Percentiles rank a stretch among this genome's conserved stretches.
Conservation (phyloP, 1,140 invertebrate genomes). For the Triops cancriformis region DNA sequence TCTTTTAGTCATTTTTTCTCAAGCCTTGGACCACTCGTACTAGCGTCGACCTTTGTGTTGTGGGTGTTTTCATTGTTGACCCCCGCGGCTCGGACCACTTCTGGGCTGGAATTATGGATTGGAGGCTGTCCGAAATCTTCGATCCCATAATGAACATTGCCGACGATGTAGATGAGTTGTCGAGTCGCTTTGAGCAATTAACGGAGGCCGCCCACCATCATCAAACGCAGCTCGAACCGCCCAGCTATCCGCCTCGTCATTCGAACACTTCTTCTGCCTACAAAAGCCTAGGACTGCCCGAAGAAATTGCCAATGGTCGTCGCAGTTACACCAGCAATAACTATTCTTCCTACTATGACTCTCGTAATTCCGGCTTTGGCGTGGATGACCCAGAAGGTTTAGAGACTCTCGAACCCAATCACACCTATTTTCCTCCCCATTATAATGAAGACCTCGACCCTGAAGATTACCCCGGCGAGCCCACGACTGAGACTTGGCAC, state of each 20-base stretch:
- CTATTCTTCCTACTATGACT: neutral
- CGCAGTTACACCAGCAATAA: neutral
- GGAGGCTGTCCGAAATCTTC: neutral
- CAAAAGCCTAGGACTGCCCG: neutral
- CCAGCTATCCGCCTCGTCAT: neutral
- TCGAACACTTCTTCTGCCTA: neutral
- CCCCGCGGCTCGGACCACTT: neutral
- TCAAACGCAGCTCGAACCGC: neutral
- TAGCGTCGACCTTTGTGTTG: neutral
- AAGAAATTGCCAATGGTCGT: neutral
- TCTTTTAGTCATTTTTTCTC: too few species aligned
- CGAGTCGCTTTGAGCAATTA: neutral
- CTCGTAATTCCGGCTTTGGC: neutral
- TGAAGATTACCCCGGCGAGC: neutral
- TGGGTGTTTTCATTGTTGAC: conserved; percentile 10
- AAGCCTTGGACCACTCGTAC: too few species aligned
- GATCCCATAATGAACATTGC: conserved; percentile 5
- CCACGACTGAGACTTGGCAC: neutral
- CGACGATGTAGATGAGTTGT: neutral
- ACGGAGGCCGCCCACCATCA: neutral
- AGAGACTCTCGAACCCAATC: neutral
- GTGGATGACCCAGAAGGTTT: neutral
- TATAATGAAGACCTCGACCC: conserved; percentile 5
- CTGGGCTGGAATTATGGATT: neutral
- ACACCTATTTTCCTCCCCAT: neutral